phyloP scores from a whole-genome alignment of 2,797 vertebrate species.

The Phalloptychus januarius region DNA sequence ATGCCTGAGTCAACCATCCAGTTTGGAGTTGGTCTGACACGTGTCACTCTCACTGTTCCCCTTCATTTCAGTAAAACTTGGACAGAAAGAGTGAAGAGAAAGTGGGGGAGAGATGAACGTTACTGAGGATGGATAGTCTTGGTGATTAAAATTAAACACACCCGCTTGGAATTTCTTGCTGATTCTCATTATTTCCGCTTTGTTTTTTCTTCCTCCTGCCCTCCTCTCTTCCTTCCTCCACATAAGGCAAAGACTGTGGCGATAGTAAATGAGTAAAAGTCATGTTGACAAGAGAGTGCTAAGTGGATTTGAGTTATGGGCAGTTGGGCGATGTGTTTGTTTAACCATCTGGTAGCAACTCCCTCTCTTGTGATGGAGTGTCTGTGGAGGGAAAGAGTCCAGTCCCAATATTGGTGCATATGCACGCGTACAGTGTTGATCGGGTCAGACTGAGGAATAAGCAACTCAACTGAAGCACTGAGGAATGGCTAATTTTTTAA shows the following conservation, averaged over 20 bases:
- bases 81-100: slow-evolving; percentile 8
- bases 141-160: slow-evolving; percentile 84
- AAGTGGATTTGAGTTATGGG: slow-evolving; percentile 89
- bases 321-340: slow-evolving; percentile 87
- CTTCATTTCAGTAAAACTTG: slow-evolving; percentile 65
- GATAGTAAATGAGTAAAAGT: slow-evolving; percentile 70
- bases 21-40: slow-evolving; percentile 66
- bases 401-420: slow-evolving; percentile 63
- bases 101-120: slow-evolving; percentile 32
- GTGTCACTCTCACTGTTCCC: slow-evolving; percentile 48
- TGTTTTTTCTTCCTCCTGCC: slow-evolving; percentile 40
- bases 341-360: slow-evolving; percentile 88
- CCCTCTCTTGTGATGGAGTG: slow-evolving; percentile 82
- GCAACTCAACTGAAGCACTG: slow-evolving; percentile 29
- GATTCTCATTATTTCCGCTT: slow-evolving; percentile 67
- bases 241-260: slow-evolving; percentile 52
- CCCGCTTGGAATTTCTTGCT: slow-evolving; percentile 66
- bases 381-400: slow-evolving; percentile 80
- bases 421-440: slow-evolving; percentile 33
- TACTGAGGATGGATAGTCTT: slow-evolving; percentile 76
- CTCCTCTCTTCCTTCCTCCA: slow-evolving; percentile 22
- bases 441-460: slow-evolving; percentile 43
- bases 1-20: slow-evolving; percentile 60
- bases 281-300: slow-evolving; percentile 82
- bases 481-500: slow-evolving; percentile 39